These are phyloP conservation scores for Burhinus bistriatus DNA, from an alignment of 2,113 vertebrate species.

Conservation along the genomic window DNA sequence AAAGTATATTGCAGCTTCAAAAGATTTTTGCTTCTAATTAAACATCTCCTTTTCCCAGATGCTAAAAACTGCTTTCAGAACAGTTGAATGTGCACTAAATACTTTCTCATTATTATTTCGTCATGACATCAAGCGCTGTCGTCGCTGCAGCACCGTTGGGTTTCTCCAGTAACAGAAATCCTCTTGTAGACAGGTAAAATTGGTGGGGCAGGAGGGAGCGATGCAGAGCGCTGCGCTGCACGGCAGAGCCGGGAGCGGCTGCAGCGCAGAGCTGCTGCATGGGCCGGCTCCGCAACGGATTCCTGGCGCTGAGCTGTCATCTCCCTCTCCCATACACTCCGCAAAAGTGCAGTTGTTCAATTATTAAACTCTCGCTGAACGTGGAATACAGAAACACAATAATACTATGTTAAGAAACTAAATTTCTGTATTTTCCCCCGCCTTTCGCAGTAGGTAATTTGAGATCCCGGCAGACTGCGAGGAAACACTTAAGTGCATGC, in stretches of 20 bases:
- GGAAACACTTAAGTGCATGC: not conserved
- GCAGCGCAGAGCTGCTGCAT: not conserved
- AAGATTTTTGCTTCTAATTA: not conserved
- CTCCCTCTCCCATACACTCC: not conserved
- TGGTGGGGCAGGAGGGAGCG: accelerated
- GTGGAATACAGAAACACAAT: not conserved
- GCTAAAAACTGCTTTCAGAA: not conserved
- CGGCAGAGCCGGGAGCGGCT: not conserved
- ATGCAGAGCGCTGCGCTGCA: not conserved
- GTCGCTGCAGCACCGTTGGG: not conserved
- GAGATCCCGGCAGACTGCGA: not conserved
- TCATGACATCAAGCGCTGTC: not conserved
- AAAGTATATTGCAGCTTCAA: not conserved
- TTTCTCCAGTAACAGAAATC: not conserved
- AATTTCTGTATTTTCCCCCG: not conserved
- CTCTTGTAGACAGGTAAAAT: not conserved
- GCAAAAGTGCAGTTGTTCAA: not conserved
- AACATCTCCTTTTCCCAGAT: not conserved
- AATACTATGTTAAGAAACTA: not conserved
- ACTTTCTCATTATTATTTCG: not conserved
- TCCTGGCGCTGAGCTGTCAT: not conserved
- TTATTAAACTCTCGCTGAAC: not conserved
- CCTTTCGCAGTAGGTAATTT: not conserved
- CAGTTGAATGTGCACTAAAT: accelerated
- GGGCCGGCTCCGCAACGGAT: accelerated